Evolutionary conservation across 2,113 vertebrate genomes (phyloP).

Genomic region (Rhinoptilus africanus): DNA sequence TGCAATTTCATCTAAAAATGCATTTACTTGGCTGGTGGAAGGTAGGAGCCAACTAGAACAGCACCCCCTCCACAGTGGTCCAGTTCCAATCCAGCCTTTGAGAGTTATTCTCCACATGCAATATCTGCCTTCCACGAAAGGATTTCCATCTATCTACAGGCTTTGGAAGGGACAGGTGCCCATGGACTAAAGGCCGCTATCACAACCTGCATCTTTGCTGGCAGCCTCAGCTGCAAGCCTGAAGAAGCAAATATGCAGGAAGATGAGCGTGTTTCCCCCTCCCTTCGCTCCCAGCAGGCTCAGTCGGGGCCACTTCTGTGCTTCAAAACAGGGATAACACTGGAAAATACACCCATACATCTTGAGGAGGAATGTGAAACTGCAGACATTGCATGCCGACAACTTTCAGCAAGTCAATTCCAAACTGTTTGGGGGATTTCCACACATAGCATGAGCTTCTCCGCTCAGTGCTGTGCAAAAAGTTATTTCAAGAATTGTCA

Average conservation of each 20-base stretch:
- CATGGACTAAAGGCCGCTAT: not conserved
- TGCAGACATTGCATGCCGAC: not conserved
- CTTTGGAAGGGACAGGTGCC: not conserved
- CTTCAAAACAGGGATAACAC: not conserved
- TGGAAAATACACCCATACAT: not conserved
- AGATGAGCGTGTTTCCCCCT: not conserved
- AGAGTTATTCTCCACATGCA: not conserved
- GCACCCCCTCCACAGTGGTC: not conserved
- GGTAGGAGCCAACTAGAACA: not conserved
- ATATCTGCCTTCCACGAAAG: not conserved
- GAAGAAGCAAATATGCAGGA: not conserved
- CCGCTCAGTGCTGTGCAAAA: not conserved
- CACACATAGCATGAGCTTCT: not conserved
- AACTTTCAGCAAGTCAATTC: not conserved
- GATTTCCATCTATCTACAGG: not conserved
- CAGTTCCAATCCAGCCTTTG: not conserved
- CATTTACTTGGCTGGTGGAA: not conserved
- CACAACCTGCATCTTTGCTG: not conserved
- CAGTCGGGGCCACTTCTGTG: not conserved
- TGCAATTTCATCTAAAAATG: not conserved
- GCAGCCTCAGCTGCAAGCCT: not conserved
- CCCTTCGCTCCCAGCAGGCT: not conserved
- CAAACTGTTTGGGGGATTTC: not conserved
- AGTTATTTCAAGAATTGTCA: not conserved
- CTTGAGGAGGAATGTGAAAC: not conserved